Evolutionary conservation across 2,113 vertebrate genomes (phyloP), one percentile per base, ranked within the genome.

Genomic region (Spheniscus mendiculus): DNA sequence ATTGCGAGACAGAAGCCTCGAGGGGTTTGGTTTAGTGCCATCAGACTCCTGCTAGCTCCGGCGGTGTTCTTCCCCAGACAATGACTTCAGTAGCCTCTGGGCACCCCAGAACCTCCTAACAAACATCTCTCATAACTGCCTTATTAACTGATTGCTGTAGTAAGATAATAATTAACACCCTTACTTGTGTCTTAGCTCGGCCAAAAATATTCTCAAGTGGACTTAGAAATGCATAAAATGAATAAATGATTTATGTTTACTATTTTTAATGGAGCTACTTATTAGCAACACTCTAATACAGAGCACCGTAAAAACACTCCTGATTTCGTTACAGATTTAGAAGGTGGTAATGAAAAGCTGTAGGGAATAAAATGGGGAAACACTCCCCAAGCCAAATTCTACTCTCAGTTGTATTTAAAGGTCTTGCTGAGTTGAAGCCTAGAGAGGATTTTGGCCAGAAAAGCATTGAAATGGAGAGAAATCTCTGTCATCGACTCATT

Each of bases 201-300:
- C 91, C 95, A 96, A 96, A 95, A 96, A 96, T 91, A 83, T 45
- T 91, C 96, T 95, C 87, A 70, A 96, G 82, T 97, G 94, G 93
- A 93, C 95, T 95, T 83, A 93, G 72, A 97, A 97, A 91, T 92
- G 84, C 91, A 83, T 96, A 94, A 97, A 97, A 90, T 34, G 74
- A 87, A 96, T 97, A 93, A 97, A 95, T 96, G 66, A 96, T 97
- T 97, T 96, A 95, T 93, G 78, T 96, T 96, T 95, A 93, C 94
- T 97, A 70, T 97, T 96, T 95, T 93, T 94, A 95, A 95, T 97
- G 94, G 87, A 93, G 78, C 83, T 94, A 29, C 86, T 95, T 97
- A 90, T 95, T 97, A 97, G 80, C 83, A 90, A 40, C 0, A 0
- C 69, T 95, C 69, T 94, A 77, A 89, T 76, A 80, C 30, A 44